phyloP scores from a whole-genome alignment of 92 coral and sea anemone genomes.

The Porites rus region DNA sequence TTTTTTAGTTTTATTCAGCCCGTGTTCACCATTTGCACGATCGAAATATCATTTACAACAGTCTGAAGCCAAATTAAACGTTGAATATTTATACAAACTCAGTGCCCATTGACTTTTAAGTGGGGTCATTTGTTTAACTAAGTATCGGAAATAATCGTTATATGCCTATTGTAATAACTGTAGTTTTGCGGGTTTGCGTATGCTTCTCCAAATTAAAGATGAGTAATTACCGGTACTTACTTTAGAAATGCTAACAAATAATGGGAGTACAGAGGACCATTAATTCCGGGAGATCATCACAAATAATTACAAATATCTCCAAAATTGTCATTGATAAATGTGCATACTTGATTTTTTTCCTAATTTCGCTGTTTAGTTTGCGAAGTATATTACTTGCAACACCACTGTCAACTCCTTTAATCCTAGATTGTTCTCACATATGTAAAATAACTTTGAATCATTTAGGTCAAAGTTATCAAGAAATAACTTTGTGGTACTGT shows the following conservation, averaged over 20 bases:
- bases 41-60: neutral
- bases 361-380: neutral
- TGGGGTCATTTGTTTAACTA: neutral
- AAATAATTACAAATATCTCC: neutral
- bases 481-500: neutral
- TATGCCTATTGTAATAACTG: neutral
- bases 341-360: neutral
- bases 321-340: constrained; percentile 6
- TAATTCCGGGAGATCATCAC: neutral
- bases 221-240: neutral
- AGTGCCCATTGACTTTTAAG: neutral
- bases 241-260: constrained; percentile 5
- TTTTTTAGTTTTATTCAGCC: neutral
- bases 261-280: neutral
- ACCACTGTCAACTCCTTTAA: neutral
- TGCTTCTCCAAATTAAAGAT: neutral
- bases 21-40: too few relatives aligned
- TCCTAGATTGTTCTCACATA: neutral
- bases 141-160: neutral
- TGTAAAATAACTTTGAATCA: neutral
- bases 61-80: neutral
- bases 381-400: neutral
- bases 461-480: neutral
- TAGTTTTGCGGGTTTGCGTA: neutral
- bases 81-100: constrained; percentile 4